phyloP scores from a whole-genome alignment of 2,113 vertebrate species.

The Rhinoptilus africanus region DNA sequence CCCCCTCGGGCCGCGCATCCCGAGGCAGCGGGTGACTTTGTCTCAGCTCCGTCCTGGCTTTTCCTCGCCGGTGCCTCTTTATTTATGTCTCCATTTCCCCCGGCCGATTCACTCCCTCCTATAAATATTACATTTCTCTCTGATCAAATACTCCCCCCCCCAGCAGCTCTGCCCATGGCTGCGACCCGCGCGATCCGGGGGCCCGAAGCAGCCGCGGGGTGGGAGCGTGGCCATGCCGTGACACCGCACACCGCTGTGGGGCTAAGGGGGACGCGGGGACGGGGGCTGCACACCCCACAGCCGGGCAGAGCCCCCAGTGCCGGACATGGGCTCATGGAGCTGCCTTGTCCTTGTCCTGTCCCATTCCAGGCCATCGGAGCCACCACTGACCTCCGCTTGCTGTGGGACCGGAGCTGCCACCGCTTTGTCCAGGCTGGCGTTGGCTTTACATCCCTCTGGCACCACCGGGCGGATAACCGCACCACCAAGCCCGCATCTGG shows the following conservation, averaged over 20 bases:
- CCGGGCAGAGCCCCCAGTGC: not conserved
- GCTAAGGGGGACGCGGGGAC: not conserved
- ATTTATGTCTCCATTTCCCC: not conserved
- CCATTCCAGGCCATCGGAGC: not conserved
- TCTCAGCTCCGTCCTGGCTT: not conserved
- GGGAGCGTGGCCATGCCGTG: rapidly evolving
- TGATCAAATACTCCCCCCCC: not conserved
- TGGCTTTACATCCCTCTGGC: not conserved
- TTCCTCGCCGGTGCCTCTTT: not conserved
- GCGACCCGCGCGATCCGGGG: not conserved
- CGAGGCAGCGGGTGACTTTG: not conserved
- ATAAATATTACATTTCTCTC: not conserved
- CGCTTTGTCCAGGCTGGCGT: rapidly evolving
- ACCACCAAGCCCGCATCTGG: not conserved
- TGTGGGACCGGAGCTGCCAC: not conserved
- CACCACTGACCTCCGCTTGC: no score
- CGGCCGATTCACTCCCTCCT: not conserved
- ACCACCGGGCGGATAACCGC: rapidly evolving
- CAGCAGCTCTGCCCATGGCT: not conserved
- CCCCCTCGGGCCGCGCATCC: rapidly evolving
- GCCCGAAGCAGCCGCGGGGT: not conserved
- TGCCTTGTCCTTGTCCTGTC: not conserved
- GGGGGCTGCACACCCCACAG: not conserved
- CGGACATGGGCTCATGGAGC: not conserved
- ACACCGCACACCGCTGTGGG: no score